Evolutionary conservation across 2,113 vertebrate species (phyloP).

Genomic region (Engraulis encrasicolus): DNA sequence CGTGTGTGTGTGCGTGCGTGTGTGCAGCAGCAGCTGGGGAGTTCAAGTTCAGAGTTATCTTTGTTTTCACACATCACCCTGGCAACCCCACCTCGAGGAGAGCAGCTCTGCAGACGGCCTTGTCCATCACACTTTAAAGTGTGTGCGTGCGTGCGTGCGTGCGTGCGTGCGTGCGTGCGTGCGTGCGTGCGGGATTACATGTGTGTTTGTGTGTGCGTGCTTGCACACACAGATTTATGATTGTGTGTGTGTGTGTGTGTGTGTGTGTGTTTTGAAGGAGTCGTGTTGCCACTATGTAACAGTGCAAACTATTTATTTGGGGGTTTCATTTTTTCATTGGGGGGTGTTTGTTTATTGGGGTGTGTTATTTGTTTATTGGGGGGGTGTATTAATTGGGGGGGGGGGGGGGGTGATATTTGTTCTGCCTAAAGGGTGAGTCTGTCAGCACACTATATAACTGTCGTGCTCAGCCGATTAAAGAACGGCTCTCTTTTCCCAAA

Average conservation of each 20-base stretch:
- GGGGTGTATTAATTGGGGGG: too few species aligned
- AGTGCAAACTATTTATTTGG: neutral
- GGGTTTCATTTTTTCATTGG: too few species aligned
- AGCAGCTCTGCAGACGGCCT: neutral
- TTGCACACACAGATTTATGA: too few species aligned
- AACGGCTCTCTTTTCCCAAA: neutral
- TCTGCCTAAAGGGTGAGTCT: neutral
- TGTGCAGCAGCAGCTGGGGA: neutral
- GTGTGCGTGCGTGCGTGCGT: too few species aligned
- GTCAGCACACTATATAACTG: neutral
- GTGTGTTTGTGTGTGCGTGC: too few species aligned
- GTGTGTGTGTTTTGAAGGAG: too few species aligned
- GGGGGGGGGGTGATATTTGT: neutral
- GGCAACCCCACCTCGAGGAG: slow-evolving; percentile 50
- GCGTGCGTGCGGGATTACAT: too few species aligned
- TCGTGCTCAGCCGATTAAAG: neutral
- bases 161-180: too few species aligned
- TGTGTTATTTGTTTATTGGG: too few species aligned
- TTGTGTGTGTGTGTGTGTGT: too few species aligned
- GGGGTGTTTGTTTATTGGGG: too few species aligned
- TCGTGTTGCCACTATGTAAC: neutral
- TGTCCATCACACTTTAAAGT: neutral
- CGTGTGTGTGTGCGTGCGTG: too few species aligned
- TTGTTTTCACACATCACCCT: slow-evolving; percentile 65
- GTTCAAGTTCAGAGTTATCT: slow-evolving; percentile 30